Evolutionary conservation across 1,140 invertebrate species (phyloP), one percentile per base, ranked within the genome.

Genomic region (Nephotettix cincticeps): DNA sequence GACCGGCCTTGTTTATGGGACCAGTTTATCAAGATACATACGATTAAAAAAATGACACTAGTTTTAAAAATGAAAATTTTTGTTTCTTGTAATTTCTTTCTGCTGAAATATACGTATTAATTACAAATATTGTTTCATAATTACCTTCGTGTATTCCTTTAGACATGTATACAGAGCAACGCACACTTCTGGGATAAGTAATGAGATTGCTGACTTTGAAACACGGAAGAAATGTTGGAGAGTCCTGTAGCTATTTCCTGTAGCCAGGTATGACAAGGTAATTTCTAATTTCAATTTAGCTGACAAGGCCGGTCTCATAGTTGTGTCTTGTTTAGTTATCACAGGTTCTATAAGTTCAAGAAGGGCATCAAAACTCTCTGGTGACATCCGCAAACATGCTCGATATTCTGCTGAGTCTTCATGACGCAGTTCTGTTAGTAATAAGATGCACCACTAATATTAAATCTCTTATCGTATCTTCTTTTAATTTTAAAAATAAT

Each of bases 251-350:
- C 13, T 63, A 21, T 63, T 63, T 63, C 58, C 58, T 25, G 58
- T 63, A 63, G 58, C 58, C 6, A 63, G 27, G 23, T 63, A 63
- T 25, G 58, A 11, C 23, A 63, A 63, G 6, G 58, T 63, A 63
- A 63, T 63, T 28, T 63, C 58, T 63, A 63, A 63, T 21, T 63
- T 63, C 58, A 63, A 29, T 29, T 63, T 63, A 27, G 58, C 58
- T 13, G 58, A 28, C 27, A 63, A 27, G 9, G 58, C 58, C 6
- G 13, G 13, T 54, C 47, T 54, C 47, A 54, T 11, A n/a, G 6
- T 6, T n/a, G 47, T 54, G 21, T 54, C 21, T 19, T 54, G 47
- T 54, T 54, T 54, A 11, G 40, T 11, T 11, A 43, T 9, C 40
- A 43, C 9, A 43, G 40, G n/a, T 43, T 43, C 40, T 11, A 43